Base-by-base conservation (phyloP, 1,140 invertebrate genomes). In the Diabrotica virgifera region DNA sequence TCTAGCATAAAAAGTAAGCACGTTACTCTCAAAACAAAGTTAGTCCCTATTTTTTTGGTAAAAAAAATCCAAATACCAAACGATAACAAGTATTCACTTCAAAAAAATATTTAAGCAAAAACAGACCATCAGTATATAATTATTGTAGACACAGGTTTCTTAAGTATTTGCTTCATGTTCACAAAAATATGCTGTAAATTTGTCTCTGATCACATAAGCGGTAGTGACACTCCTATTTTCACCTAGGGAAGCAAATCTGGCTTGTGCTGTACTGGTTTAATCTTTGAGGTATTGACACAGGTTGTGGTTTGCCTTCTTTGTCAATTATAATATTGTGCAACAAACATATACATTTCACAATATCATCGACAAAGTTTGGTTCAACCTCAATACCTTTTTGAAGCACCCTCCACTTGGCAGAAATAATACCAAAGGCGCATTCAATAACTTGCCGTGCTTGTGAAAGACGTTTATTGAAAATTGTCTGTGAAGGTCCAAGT, bases 181-280 rank as follows among this genome's bases (percentile, higher is more conserved):
- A 57, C 55, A 57, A 57, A 57, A 57, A 57, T 57, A 57, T 46
- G 55, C 55, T 57, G 55, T 57, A 57, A 57, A 57, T 57, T 57
- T 57, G 55, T 57, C 55, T 14, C n/a, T 36, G n/a, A 57, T 36
- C 55, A 57, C 14, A 57, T 57, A 13, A 46, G 55, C 55, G n/a
- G 35, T 57, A 2, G 55, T 57, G 36, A 57, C 35, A 36, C 24
- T 57, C 36, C 35, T 57, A 57, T 57, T 57, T 46, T 57, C 1
- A n/a, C 5, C 55, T 57, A 57, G 55, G 36, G 55, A 57, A 36
- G 55, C 55, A 57, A 57, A 57, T 57, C 55, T 57, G n/a, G 55
- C 35, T 57, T 57, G 5, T 57, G 55, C n/a, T 24, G 36, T 57
- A 57, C 55, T 13, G 55, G 55, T 57, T 57, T 57, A n/a, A 24